These are phyloP conservation scores for Eristalinus sepulchralis DNA, from an alignment of 2,888 invertebrate genomes.

Conservation along the genomic window DNA sequence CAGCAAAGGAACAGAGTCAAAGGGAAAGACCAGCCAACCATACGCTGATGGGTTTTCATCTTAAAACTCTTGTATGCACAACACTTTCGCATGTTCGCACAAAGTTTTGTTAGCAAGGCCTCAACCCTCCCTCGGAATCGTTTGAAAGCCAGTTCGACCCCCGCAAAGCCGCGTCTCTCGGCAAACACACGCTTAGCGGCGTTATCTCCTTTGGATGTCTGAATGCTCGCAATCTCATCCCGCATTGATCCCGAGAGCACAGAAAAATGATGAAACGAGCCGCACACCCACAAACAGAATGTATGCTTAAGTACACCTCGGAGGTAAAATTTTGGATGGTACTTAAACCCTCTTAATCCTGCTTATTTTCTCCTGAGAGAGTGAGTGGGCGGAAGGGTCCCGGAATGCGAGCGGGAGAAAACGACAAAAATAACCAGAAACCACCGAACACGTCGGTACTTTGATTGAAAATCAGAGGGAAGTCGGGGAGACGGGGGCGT, in stretches of 20 bases:
- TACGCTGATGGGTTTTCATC: too few species aligned
- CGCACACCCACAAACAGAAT: not conserved
- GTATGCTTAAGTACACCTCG: not conserved
- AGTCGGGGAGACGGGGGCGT: not conserved
- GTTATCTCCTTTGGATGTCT: not conserved
- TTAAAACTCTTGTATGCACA: not conserved
- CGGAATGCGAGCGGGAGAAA: not conserved
- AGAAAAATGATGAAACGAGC: not conserved
- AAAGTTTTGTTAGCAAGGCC: not conserved
- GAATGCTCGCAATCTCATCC: not conserved
- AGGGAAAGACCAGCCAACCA: not conserved
- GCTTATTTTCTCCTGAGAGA: conserved; percentile 12
- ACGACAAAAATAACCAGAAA: not conserved
- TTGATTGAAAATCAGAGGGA: conserved; percentile 31
- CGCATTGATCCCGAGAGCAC: not conserved
- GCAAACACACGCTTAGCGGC: not conserved
- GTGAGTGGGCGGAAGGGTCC: not conserved
- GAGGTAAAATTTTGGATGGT: conserved; percentile 28
- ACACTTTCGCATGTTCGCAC: not conserved
- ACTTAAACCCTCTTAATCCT: conserved; percentile 49
- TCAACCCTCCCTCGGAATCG: not conserved
- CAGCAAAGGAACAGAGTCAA: too few species aligned
- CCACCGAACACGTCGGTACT: not conserved
- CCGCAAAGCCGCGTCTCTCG: not conserved
- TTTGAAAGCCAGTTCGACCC: not conserved